Conservation (phyloP, 2,113 vertebrate genomes). For the Oceanites oceanicus region DNA sequence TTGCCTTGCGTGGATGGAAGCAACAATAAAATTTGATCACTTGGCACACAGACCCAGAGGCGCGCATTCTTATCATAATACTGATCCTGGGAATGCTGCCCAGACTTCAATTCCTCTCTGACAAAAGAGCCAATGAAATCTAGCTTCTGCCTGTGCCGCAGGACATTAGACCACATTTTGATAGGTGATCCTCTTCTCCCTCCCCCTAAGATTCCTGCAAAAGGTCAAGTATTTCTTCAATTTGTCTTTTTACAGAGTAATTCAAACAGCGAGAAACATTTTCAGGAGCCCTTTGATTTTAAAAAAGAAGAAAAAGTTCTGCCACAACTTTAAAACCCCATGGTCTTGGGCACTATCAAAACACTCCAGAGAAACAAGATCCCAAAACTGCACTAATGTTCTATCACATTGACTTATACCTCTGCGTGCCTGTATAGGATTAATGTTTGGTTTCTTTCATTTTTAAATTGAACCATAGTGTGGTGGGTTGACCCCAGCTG, state of each 20-base stretch:
- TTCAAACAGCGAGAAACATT: neutral
- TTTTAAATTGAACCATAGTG: neutral
- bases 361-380: neutral
- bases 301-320: neutral
- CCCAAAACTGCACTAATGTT: neutral
- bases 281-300: neutral
- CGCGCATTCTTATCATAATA: neutral
- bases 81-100: slow-evolving; percentile 33
- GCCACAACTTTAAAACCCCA: neutral
- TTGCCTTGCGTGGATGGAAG: neutral
- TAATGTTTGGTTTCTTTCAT: neutral
- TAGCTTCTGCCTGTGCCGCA: neutral
- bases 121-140: slow-evolving; percentile 6
- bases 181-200: slow-evolving; percentile 1
- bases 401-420: neutral
- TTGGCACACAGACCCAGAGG: neutral
- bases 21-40: neutral
- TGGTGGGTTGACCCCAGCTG: neutral
- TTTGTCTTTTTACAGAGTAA: neutral
- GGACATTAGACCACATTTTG: neutral
- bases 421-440: accelerated
- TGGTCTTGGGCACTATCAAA: neutral
- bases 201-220: neutral
- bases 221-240: neutral
- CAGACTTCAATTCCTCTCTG: slow-evolving; percentile 33